A percentile compares a stretch with the other conserved stretches of the same genome.
These are phyloP conservation scores for Nymphalis io DNA, from an alignment of 1,140 invertebrate species.

Conservation along the genomic window DNA sequence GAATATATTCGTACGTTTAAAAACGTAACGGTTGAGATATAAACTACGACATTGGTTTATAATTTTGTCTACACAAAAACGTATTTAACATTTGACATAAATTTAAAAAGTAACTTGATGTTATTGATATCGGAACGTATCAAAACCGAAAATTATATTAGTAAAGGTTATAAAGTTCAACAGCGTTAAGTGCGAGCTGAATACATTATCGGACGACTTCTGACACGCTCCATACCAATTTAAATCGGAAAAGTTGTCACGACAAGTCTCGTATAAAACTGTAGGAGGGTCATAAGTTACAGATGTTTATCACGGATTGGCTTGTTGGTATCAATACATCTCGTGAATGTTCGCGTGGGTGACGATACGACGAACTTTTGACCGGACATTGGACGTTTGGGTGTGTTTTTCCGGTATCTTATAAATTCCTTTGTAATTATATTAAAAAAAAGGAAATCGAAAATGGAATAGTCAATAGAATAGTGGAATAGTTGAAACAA, in stretches of 20 bases:
- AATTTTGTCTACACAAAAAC: neutral
- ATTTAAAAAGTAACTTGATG: conserved; percentile 12
- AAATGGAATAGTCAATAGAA: neutral
- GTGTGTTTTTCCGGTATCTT: conserved; percentile 3
- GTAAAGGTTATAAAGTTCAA: conserved; percentile 21
- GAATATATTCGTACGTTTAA: neutral
- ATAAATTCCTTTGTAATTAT: neutral
- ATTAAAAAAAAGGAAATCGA: too few relatives aligned
- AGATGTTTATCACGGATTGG: conserved; percentile 10
- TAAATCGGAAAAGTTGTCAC: conserved; percentile 20
- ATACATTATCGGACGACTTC: conserved; percentile 11
- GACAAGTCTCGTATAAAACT: conserved; percentile 23
- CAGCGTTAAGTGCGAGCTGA: conserved; percentile 1
- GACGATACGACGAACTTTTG: conserved; percentile 21
- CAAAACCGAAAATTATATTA: conserved; percentile 20
- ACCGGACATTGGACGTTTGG: conserved; percentile 18
- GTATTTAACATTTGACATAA: neutral
- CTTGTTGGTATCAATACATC: conserved; percentile 1
- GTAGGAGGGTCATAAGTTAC: conserved; percentile 12
- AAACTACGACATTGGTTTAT: neutral
- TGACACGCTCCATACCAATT: conserved; percentile 14
- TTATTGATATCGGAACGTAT: neutral
- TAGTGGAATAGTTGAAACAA: neutral
- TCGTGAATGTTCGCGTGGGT: conserved; percentile 16
- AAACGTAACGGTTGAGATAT: neutral